Base-by-base conservation (phyloP, 2,797 vertebrate genomes). In the Poeciliopsis presidionis region DNA sequence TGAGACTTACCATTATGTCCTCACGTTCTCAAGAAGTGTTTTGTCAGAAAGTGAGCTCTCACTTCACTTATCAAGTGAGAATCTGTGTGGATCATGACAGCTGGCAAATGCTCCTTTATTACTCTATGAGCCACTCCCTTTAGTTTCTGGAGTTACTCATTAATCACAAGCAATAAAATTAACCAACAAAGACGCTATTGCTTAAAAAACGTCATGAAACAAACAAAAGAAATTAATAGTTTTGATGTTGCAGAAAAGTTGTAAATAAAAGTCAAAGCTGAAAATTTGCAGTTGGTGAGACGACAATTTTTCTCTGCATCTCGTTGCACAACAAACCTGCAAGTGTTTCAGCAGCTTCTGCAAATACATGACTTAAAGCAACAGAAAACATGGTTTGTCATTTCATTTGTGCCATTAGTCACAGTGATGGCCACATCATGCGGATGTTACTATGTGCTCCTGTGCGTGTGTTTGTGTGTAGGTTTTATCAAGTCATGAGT, bases 121-220 rank as follows among this genome's bases (percentile, higher is more conserved):
- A 86, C 81, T 85, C 75, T 74, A 55, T 75, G 75, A 81, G 84
- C 94, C 91, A 88, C 70, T 81, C 45, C 59, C 75, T 81, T 49
- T 53, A 78, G 77, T 77, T 85, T 69, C 72, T 73, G 0, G 20
- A 90, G 95, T 95, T 95, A 96, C 85, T 95, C 79, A 96, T 95
- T 96, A 95, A 95, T 92, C 89, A 74, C 72, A 2, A 7, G 86
- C 88, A 90, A 94, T 94, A 94, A 93, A 94, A 77, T 69, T 72
- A 88, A 88, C 82, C 79, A 82, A 80, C 79, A 84, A 74, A 47
- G 61, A 72, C 0, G 69, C 82, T 80, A 83, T 81, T 41, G 12
- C 18, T 49, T 67, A 71, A 45, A 20, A 22, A 12, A 72, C 70
- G 81, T 79, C 7, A 59, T 0, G 16, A 73, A 79, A 80, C 18